These are phyloP conservation scores for Cryptus armator DNA, from an alignment of 2,888 invertebrate genomes.

Conservation along the genomic window DNA sequence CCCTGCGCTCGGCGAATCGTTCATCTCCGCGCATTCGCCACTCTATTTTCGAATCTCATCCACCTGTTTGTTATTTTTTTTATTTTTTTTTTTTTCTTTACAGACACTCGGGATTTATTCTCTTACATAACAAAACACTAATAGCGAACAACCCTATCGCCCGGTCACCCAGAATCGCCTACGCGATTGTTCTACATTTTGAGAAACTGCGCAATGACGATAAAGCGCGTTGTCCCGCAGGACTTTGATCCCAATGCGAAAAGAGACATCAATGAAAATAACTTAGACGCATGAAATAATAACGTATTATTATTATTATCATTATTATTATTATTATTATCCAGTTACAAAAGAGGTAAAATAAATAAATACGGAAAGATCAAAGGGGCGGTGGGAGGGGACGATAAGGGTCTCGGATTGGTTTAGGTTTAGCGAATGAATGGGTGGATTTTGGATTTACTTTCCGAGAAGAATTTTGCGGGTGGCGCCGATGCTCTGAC, in stretches of 20 bases:
- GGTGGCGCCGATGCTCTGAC: conserved; percentile 95
- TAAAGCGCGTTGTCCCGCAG: neutral
- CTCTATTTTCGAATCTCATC: neutral
- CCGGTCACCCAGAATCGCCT: conserved; percentile 2
- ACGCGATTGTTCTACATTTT: conserved; percentile 45
- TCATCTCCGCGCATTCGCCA: neutral
- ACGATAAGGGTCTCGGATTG: conserved; percentile 22
- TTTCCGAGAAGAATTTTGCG: conserved; percentile 97
- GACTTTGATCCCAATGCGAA: neutral
- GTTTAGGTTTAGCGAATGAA: neutral
- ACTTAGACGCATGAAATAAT: conserved; percentile 30
- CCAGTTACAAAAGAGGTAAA: conserved; percentile 70
- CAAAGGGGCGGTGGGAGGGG: conserved; percentile 32
- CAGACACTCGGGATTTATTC: neutral
- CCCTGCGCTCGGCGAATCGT: conserved; percentile 17
- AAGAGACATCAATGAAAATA: conserved; percentile 10
- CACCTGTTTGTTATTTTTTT: neutral
- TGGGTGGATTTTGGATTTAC: conserved; percentile 85
- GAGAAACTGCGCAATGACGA: conserved; percentile 12
- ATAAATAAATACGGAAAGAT: conserved; percentile 68
- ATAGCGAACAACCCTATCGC: neutral
- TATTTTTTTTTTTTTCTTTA: neutral
- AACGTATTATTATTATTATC: conserved; percentile 68
- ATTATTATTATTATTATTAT: conserved; percentile 70
- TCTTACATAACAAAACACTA: conserved; percentile 22